Percentiles rank a stretch among this genome's conserved stretches.
Conservation (phyloP, 2,888 invertebrate genomes). For the Antheraea assamensis region DNA sequence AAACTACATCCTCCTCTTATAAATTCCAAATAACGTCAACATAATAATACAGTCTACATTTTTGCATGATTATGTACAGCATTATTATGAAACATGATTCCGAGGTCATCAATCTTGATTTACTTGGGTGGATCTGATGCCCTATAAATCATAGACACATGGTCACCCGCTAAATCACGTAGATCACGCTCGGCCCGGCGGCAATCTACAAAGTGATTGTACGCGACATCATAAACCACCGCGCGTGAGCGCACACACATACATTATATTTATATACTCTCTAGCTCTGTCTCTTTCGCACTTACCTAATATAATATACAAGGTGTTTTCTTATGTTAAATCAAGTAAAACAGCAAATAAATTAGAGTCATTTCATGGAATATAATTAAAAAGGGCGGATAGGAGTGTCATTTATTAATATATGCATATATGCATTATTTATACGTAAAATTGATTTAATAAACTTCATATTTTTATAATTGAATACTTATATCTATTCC, state of each 20-base stretch:
- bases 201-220: slow-evolving; percentile 62
- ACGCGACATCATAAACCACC: slow-evolving; percentile 26
- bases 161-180: slow-evolving; percentile 41
- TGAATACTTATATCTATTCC: too few species aligned
- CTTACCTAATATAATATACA: not conserved
- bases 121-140: slow-evolving; percentile 13
- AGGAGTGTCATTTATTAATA: too few species aligned
- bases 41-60: not conserved
- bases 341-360: not conserved
- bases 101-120: slow-evolving; percentile 10
- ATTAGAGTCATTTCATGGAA: not conserved
- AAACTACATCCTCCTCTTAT: too few species aligned
- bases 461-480: too few species aligned
- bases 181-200: slow-evolving; percentile 60
- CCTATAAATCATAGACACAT: slow-evolving; percentile 24
- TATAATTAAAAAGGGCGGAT: too few species aligned
- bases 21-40: too few species aligned
- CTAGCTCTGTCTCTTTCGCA: not conserved
- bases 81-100: slow-evolving; percentile 1
- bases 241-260: slow-evolving; percentile 1
- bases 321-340: not conserved
- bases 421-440: too few species aligned
- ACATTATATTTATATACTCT: not conserved
- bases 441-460: too few species aligned
- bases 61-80: not conserved